Evolutionary conservation across 2,113 vertebrate species (phyloP).

Genomic region (Mirounga angustirostris): DNA sequence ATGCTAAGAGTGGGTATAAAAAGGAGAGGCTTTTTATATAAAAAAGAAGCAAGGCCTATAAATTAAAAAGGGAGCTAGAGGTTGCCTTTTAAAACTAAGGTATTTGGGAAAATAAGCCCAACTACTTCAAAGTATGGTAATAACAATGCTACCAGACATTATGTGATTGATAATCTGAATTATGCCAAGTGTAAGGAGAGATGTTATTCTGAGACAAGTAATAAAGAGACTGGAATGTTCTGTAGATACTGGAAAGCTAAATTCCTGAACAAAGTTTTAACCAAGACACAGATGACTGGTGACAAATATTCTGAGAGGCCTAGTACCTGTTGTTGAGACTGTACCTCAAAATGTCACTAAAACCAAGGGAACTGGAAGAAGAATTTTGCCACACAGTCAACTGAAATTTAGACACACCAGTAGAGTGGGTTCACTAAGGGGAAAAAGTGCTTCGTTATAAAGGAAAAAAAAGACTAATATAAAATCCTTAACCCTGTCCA

Average conservation of each 20-base stretch:
- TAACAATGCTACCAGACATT: neutral
- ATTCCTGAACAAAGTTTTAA: slow-evolving; percentile 53
- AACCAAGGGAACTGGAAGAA: neutral
- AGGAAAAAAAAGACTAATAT: neutral
- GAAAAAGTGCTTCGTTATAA: neutral
- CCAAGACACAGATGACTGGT: neutral
- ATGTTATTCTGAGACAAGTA: slow-evolving; percentile 19
- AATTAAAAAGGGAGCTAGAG: neutral
- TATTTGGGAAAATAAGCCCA: slow-evolving; percentile 18
- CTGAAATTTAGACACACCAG: neutral
- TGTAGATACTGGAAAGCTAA: neutral
- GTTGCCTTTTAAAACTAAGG: slow-evolving; percentile 4
- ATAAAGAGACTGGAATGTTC: neutral
- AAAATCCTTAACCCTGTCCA: neutral
- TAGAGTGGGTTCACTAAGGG: neutral
- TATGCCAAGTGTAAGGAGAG: neutral
- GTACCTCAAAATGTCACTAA: slow-evolving; percentile 17
- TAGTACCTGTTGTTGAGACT: neutral
- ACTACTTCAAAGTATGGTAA: neutral
- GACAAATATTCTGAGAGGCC: neutral
- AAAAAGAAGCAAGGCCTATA: neutral
- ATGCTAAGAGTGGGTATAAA: neutral
- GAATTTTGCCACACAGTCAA: neutral
- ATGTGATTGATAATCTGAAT: slow-evolving; percentile 1
- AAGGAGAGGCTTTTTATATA: neutral